These are phyloP conservation scores for Ooceraea biroi DNA, from an alignment of 1,140 invertebrate species.

Conservation along the genomic window DNA sequence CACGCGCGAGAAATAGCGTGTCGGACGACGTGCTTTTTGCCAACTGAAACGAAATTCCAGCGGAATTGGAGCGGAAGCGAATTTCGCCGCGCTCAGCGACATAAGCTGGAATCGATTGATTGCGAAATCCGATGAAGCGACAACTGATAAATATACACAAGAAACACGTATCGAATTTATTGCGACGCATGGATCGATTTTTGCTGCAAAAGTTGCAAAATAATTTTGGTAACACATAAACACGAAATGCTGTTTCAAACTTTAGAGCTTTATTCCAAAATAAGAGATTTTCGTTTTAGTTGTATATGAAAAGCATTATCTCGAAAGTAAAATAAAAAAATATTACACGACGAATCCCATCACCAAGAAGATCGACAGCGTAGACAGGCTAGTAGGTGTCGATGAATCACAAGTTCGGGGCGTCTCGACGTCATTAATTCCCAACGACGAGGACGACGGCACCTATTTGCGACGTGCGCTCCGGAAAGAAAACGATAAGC, in stretches of 20 bases:
- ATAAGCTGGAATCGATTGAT: conserved; percentile 18
- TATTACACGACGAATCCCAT: conserved; percentile 4
- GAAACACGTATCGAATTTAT: background rate
- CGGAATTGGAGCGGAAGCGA: conserved; percentile 57
- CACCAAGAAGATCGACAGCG: conserved; percentile 51
- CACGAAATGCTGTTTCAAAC: too few species aligned
- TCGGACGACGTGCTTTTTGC: background rate
- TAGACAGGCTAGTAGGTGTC: conserved; percentile 63
- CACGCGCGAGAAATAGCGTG: conserved; percentile 3
- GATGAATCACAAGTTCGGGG: conserved; percentile 57
- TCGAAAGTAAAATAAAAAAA: background rate
- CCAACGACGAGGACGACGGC: conserved; percentile 39
- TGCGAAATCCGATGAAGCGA: conserved; percentile 22
- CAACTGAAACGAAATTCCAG: conserved; percentile 11
- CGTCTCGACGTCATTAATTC: conserved; percentile 76
- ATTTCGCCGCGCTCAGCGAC: conserved; percentile 40
- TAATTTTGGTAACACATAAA: background rate
- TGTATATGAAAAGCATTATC: background rate
- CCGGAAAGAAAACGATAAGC: conserved; percentile 71
- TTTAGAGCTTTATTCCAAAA: background rate
- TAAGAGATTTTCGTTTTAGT: too few species aligned
- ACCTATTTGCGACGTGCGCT: conserved; percentile 65
- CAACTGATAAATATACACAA: conserved; percentile 12
- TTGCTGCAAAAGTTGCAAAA: background rate
- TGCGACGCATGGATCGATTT: background rate